These are phyloP conservation scores for Pangasius sanitwongsei DNA, from an alignment of 2,797 vertebrate genomes.

Conservation along the genomic window DNA sequence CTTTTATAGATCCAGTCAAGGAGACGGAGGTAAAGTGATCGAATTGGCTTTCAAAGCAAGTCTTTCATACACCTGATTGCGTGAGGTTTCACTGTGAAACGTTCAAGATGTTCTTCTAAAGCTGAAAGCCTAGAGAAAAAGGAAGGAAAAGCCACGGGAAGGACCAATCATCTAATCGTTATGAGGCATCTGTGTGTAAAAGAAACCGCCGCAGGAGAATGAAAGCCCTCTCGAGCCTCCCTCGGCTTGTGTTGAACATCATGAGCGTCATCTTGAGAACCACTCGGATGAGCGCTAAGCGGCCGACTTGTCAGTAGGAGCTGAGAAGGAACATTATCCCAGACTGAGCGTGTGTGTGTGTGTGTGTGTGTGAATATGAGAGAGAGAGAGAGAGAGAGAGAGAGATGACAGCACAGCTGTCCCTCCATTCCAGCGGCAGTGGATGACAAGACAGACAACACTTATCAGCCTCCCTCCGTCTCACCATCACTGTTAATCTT, in stretches of 20 bases:
- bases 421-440: slow-evolving; percentile 39
- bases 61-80: slow-evolving; percentile 54
- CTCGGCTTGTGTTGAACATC: slow-evolving; percentile 40
- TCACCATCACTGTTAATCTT: slow-evolving; percentile 52
- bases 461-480: slow-evolving; percentile 52
- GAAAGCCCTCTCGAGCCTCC: background rate
- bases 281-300: slow-evolving; percentile 46
- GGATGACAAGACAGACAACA: slow-evolving; percentile 54
- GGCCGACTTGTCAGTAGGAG: slow-evolving; percentile 41
- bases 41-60: slow-evolving; percentile 51
- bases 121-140: background rate
- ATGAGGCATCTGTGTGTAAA: background rate
- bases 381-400: slow-evolving; percentile 28
- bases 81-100: slow-evolving; percentile 55
- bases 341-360: background rate
- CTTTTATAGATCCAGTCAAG: slow-evolving; percentile 17
- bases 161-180: background rate
- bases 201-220: slow-evolving; percentile 20
- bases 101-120: slow-evolving; percentile 49
- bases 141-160: background rate
- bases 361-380: background rate
- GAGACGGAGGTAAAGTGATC: slow-evolving; percentile 45
- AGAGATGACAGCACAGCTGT: slow-evolving; percentile 39
- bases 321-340: slow-evolving; percentile 45
- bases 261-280: slow-evolving; percentile 45